phyloP scores from a whole-genome alignment of 2,113 vertebrate species.

The Myiagra hebetior region DNA sequence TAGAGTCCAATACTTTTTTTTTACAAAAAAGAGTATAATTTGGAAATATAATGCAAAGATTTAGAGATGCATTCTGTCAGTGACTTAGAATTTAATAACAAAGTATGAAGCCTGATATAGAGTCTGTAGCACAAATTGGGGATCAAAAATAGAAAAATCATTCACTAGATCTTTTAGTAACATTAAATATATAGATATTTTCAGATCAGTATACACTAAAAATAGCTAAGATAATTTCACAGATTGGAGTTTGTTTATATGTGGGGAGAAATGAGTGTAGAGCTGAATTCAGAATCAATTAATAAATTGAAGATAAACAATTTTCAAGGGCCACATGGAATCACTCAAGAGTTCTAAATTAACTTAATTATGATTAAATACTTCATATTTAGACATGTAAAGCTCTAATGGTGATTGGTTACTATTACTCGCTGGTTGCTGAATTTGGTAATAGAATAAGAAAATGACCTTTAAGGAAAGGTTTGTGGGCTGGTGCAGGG shows the following conservation, averaged over 20 bases:
- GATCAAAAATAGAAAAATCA: not conserved
- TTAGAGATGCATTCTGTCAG: not conserved
- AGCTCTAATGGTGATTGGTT: not conserved
- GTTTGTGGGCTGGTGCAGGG: not conserved
- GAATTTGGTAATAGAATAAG: not conserved
- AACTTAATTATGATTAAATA: not conserved
- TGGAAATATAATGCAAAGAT: not conserved
- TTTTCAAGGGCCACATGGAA: not conserved
- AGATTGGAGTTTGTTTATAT: not conserved
- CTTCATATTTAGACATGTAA: not conserved
- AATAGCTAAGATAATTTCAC: not conserved
- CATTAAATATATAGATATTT: not conserved
- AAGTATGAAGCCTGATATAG: not conserved
- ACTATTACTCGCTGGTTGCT: not conserved
- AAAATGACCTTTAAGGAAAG: not conserved
- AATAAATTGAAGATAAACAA: not conserved
- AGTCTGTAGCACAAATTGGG: not conserved
- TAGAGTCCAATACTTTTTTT: not conserved
- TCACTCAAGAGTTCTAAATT: not conserved
- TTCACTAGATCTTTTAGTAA: not conserved
- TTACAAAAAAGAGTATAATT: rapidly evolving
- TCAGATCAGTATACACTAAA: not conserved
- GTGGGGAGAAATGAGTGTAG: not conserved
- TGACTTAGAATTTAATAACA: not conserved
- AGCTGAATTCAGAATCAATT: not conserved